Evolutionary conservation across 1,140 invertebrate species (phyloP), one percentile per base, ranked within the genome.

Genomic region (Plectrocnemia conspersa): DNA sequence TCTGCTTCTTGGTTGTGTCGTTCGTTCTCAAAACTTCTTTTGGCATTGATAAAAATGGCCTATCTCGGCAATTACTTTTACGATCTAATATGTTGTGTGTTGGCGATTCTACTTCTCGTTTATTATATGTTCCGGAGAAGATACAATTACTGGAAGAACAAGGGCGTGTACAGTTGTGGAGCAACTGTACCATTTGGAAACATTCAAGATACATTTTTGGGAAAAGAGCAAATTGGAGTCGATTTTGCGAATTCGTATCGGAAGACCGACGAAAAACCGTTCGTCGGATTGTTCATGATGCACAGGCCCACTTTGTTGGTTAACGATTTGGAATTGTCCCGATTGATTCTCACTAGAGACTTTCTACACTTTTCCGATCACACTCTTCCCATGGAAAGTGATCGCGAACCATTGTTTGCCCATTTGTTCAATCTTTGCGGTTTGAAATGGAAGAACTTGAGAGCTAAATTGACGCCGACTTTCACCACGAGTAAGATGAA

Each of bases 321-420:
- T 4, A 65, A 75, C 18, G 76, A 77, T 58, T 67, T 69, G 5
- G 76, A 79, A 24, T 59, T 82, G 22, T 75, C 80, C 3, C 77
- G 79, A 40, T 67, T 70, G 24, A 71, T 83, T 7, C 64, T 82
- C 33, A 72, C 81, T 9, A 80, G 77, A 63, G 78, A 84, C 64
- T 82, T 79, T 57, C 68, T 74, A 33, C 67, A 77, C 64, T 82
- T 81, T 54, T 71, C 76, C 58, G 75, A 79, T 27, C 73, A 78
- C 11, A 74, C 79, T 2, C 68, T 76, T 41, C 77, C 72, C 54
- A 68, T 68, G 19, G 77, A 79, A 45, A 71, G 75, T 9, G 57
- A 69, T 13, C 65, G 66, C 7, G 78, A 81, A 55, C 77, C 77
- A 0, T 53, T 80, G 0, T 72, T 73, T 0, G 73, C 66, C 0